These are phyloP conservation scores for Parnassius apollo DNA, from an alignment of 2,888 invertebrate species.

Conservation along the genomic window DNA sequence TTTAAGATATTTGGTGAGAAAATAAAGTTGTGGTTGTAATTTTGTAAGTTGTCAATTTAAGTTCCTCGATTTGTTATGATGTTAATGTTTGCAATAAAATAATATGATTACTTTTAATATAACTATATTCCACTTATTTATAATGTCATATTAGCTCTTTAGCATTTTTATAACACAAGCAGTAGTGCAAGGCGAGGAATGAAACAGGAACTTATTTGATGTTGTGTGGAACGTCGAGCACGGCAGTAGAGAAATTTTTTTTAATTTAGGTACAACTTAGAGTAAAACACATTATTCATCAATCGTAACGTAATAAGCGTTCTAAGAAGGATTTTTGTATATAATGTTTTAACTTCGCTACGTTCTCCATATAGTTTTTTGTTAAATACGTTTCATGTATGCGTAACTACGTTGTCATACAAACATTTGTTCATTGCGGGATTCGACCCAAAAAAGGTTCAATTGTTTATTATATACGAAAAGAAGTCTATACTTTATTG, in stretches of 20 bases:
- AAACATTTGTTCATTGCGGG: too few species aligned
- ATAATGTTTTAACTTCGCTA: too few species aligned
- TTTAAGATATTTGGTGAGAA: background rate
- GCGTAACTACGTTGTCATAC: too few species aligned
- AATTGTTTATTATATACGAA: too few species aligned
- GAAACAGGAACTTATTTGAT: conserved; percentile 8
- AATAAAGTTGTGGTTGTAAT: background rate
- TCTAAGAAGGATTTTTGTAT: too few species aligned
- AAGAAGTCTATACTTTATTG: too few species aligned
- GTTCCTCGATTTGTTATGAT: conserved; percentile 37
- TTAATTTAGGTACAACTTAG: background rate
- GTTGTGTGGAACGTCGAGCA: conserved; percentile 1
- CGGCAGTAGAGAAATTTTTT: background rate
- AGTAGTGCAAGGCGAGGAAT: background rate
- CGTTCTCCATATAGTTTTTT: too few species aligned
- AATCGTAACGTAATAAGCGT: too few species aligned
- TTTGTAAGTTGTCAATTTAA: conserved; percentile 40
- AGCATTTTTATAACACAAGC: too few species aligned
- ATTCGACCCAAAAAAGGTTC: too few species aligned
- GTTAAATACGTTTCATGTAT: too few species aligned
- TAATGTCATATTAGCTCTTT: background rate
- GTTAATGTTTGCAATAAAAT: conserved; percentile 30
- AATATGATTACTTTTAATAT: conserved; percentile 26
- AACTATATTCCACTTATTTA: background rate
- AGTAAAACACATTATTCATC: too few species aligned